Percentiles rank a stretch among this genome's conserved stretches.
Conservation (phyloP, 2,797 vertebrate species). For the Sebastes steindachneri region DNA sequence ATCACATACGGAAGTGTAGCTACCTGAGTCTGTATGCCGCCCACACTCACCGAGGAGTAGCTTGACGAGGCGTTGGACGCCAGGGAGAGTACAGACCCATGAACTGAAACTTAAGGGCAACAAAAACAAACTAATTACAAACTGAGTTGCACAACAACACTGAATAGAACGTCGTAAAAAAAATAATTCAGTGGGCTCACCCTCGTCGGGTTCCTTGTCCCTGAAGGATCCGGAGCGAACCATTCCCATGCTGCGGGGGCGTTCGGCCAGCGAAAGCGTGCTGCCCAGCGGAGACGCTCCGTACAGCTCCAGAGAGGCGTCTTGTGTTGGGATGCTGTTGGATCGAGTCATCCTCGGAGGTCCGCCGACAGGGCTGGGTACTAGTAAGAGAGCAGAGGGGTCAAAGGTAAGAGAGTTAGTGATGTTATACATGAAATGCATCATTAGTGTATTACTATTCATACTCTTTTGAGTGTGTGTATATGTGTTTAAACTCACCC, state of each 20-base stretch:
- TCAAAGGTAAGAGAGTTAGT: neutral
- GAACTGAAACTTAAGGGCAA: conserved; percentile 84
- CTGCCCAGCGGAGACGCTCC: conserved; percentile 91
- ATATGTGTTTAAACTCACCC: conserved; percentile 78
- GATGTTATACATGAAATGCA: neutral
- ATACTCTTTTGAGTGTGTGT: neutral
- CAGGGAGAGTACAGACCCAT: conserved; percentile 94
- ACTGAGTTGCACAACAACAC: neutral
- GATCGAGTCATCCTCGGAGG: conserved; percentile 94
- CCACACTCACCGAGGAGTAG: conserved; percentile 94
- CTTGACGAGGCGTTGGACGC: conserved; percentile 95
- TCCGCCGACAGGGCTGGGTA: conserved; percentile 82
- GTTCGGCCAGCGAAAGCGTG: conserved; percentile 93
- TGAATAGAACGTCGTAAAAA: neutral
- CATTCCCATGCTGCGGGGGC: conserved; percentile 95
- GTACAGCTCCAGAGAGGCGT: conserved; percentile 91
- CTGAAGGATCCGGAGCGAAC: conserved; percentile 95
- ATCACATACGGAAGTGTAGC: conserved; percentile 27
- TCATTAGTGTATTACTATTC: rapidly evolving
- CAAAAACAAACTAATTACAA: conserved; percentile 34
- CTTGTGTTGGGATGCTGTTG: conserved; percentile 97
- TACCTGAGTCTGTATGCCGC: conserved; percentile 68
- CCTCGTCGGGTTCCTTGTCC: conserved; percentile 90
- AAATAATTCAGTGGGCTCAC: conserved; percentile 75
- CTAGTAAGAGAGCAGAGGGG: conserved; percentile 68